A percentile compares a stretch with the other conserved stretches of the same genome.
phyloP scores from a whole-genome alignment of 2,113 vertebrate species.

The Onychostoma macrolepis region DNA sequence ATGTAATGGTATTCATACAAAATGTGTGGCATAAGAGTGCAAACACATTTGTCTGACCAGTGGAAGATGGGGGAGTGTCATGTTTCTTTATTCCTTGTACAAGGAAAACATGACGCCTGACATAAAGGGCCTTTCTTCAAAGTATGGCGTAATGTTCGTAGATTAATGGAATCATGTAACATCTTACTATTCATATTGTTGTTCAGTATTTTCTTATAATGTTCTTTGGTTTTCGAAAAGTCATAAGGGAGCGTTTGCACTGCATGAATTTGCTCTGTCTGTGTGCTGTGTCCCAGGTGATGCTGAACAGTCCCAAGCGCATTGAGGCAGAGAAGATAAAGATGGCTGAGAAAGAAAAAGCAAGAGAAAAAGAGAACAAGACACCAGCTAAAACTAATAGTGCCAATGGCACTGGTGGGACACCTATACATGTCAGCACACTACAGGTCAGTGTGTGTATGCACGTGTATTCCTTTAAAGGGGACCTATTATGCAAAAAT shows the following conservation, averaged over 20 bases:
- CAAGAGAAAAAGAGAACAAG: constrained; percentile 86
- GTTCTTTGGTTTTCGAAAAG: too few relatives aligned
- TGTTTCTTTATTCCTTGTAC: too few relatives aligned
- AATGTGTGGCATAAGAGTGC: background rate
- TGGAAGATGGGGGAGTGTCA: too few relatives aligned
- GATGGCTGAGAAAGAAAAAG: constrained; percentile 88
- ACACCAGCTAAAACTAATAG: constrained; percentile 85
- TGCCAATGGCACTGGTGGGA: constrained; percentile 88
- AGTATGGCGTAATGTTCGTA: too few relatives aligned
- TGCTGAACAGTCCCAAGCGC: constrained; percentile 90
- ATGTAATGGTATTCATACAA: background rate
- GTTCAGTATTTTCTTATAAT: too few relatives aligned
- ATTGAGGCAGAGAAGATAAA: constrained; percentile 91
- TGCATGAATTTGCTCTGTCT: background rate
- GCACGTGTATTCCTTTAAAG: background rate
- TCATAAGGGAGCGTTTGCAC: background rate
- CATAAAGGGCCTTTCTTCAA: too few relatives aligned
- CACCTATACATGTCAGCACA: constrained; percentile 92
- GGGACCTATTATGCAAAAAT: too few relatives aligned
- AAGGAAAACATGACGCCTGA: too few relatives aligned
- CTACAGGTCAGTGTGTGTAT: constrained; percentile 83
- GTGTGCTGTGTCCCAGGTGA: constrained; percentile 71
- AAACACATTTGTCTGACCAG: too few relatives aligned
- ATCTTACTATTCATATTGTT: background rate
- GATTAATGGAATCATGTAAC: background rate